Percentiles rank a stretch among this genome's conserved stretches.
phyloP scores from a whole-genome alignment of 2,888 invertebrate genomes.

The Drosophila borborema region DNA sequence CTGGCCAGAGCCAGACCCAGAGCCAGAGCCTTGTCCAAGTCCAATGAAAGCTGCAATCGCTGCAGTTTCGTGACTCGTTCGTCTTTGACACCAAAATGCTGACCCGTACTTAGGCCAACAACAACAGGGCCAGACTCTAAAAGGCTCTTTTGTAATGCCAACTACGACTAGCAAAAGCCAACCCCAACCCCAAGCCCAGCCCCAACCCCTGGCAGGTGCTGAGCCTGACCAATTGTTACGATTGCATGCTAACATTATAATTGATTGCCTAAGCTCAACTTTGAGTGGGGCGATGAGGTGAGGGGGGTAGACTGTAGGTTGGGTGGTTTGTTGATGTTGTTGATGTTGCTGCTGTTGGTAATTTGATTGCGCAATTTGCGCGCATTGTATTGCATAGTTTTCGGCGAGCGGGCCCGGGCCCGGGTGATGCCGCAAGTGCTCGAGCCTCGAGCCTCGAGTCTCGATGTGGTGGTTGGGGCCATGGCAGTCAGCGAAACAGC shows the following conservation, averaged over 20 bases:
- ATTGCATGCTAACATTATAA: constrained; percentile 78
- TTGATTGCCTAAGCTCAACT: constrained; percentile 76
- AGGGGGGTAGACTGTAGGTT: too few relatives aligned
- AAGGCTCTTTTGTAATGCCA: constrained; percentile 68
- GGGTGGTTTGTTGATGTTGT: constrained; percentile 10
- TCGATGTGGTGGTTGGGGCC: constrained; percentile 21
- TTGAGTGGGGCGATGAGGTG: background rate
- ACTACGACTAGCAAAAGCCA: constrained; percentile 17
- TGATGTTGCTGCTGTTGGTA: constrained; percentile 56
- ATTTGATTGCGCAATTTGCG: constrained; percentile 82
- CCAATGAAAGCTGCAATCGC: constrained; percentile 15
- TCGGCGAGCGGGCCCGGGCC: constrained; percentile 64
- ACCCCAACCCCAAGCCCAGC: background rate
- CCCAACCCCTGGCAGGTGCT: constrained; percentile 15
- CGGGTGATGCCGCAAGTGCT: background rate
- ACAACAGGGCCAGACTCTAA: constrained; percentile 44
- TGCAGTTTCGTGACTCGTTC: constrained; percentile 62
- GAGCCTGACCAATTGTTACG: constrained; percentile 59
- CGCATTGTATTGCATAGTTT: constrained; percentile 83
- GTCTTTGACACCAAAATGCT: constrained; percentile 75
- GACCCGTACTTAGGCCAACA: constrained; percentile 68
- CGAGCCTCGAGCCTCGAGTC: background rate
- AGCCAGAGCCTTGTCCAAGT: background rate
- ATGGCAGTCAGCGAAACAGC: constrained; percentile 67
- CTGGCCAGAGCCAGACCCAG: background rate